Conservation (phyloP, 1,140 invertebrate genomes). For the Protaetia brevitarsis region DNA sequence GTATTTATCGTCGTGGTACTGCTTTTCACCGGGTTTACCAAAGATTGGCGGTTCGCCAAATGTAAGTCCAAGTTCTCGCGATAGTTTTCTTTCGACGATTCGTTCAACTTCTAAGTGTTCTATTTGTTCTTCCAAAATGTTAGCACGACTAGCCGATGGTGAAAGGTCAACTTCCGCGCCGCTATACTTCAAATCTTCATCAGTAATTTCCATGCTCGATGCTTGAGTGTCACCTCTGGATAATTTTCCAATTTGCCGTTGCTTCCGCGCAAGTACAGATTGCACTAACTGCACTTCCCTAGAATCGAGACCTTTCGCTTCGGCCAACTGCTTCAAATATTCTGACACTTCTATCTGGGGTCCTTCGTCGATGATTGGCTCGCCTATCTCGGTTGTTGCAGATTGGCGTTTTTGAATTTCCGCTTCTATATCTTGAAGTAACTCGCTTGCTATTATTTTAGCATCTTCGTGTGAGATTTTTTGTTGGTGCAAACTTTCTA, state of each 20-base stretch:
- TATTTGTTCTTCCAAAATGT: constrained; percentile 46
- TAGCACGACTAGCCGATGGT: constrained; percentile 60
- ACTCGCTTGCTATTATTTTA: constrained; percentile 50
- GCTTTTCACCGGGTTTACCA: constrained; percentile 19
- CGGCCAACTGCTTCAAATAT: constrained; percentile 48
- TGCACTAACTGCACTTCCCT: constrained; percentile 51
- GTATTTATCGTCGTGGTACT: constrained; percentile 25
- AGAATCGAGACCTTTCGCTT: constrained; percentile 50
- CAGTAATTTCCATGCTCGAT: constrained; percentile 65
- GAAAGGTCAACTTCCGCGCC: constrained; percentile 65
- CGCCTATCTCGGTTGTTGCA: constrained; percentile 24
- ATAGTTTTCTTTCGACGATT: constrained; percentile 53
- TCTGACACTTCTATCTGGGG: constrained; percentile 23
- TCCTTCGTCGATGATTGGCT: constrained; percentile 25
- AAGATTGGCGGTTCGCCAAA: not conserved
- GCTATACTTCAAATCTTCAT: constrained; percentile 64
- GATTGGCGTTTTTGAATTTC: constrained; percentile 50
- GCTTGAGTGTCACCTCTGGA: constrained; percentile 55
- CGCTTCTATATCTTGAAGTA: constrained; percentile 55
- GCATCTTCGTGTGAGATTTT: constrained; percentile 57
- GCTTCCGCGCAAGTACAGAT: constrained; percentile 52
- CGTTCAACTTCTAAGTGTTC: constrained; percentile 50
- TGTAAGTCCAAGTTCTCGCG: constrained; percentile 10
- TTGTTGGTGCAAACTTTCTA: constrained; percentile 47
- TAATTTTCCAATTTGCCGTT: constrained; percentile 50